Evolutionary conservation across 2,888 invertebrate genomes (phyloP).

Genomic region (Macaria notata): DNA sequence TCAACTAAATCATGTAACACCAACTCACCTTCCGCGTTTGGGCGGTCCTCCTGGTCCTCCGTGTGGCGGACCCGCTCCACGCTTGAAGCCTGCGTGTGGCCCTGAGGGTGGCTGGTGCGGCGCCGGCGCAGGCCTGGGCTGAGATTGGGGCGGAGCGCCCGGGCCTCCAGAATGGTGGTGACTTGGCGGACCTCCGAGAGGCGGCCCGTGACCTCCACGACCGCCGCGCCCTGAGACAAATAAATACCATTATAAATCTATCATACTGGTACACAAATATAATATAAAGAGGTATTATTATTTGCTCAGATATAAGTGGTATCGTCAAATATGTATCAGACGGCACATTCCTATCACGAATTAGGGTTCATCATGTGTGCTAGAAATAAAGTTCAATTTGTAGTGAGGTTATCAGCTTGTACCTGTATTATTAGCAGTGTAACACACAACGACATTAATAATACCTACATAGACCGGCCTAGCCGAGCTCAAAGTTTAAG

Average conservation of each 20-base stretch:
- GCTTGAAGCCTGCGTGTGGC: slow-evolving; percentile 51
- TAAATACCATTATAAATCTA: too few relatives aligned
- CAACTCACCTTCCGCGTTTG: slow-evolving; percentile 64
- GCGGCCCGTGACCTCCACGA: slow-evolving; percentile 52
- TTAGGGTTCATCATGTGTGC: slow-evolving; percentile 64
- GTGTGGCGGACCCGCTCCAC: slow-evolving; percentile 63
- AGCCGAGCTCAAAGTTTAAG: too few relatives aligned
- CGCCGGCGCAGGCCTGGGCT: slow-evolving; percentile 43
- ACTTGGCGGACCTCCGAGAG: slow-evolving; percentile 27
- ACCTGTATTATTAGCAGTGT: too few relatives aligned
- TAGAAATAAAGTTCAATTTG: not conserved
- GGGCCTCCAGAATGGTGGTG: slow-evolving; percentile 37
- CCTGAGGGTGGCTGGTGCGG: slow-evolving; percentile 40
- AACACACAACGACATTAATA: too few relatives aligned
- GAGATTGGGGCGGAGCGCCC: slow-evolving; percentile 35
- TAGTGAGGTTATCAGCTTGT: too few relatives aligned
- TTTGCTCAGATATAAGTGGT: slow-evolving; percentile 49
- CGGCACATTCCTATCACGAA: slow-evolving; percentile 81
- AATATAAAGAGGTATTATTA: not conserved
- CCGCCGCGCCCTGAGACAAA: slow-evolving; percentile 48
- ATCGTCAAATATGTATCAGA: slow-evolving; percentile 78
- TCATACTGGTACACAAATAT: too few relatives aligned
- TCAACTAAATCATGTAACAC: not conserved
- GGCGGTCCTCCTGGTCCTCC: slow-evolving; percentile 67
- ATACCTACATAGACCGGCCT: too few relatives aligned